These are phyloP conservation scores for Ictalurus punctatus DNA, from an alignment of 2,113 vertebrate species.

Conservation along the genomic window DNA sequence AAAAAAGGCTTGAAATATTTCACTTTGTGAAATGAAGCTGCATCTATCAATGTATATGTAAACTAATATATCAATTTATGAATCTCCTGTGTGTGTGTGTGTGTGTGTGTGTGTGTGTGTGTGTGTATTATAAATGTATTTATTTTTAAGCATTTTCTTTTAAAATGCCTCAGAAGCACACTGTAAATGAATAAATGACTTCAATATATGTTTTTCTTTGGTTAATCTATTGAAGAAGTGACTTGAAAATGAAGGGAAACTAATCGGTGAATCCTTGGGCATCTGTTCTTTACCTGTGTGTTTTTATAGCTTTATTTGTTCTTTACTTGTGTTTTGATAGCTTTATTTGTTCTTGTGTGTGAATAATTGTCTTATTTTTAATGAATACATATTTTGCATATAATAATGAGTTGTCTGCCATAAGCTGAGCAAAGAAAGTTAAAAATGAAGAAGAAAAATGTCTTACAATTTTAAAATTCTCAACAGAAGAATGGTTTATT, in stretches of 20 bases:
- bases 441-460: neutral
- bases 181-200: neutral
- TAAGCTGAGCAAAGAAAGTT: neutral
- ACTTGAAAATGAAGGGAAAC: neutral
- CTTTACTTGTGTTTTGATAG: neutral
- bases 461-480: too few relatives aligned
- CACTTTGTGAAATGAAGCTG: too few relatives aligned
- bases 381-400: neutral
- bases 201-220: too few relatives aligned
- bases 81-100: neutral
- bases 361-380: neutral
- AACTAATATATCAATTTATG: neutral
- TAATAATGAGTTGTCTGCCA: neutral
- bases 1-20: too few relatives aligned
- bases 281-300: neutral
- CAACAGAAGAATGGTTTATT: neutral
- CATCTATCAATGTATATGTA: too few relatives aligned
- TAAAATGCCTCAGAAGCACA: neutral
- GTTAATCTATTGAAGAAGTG: neutral
- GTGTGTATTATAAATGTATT: neutral
- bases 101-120: neutral
- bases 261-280: neutral
- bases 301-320: neutral
- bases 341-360: neutral
- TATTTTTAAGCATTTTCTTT: slow-evolving; percentile 7